Evolutionary conservation across 2,797 vertebrate species (phyloP).

Genomic region (Oreochromis grahami): DNA sequence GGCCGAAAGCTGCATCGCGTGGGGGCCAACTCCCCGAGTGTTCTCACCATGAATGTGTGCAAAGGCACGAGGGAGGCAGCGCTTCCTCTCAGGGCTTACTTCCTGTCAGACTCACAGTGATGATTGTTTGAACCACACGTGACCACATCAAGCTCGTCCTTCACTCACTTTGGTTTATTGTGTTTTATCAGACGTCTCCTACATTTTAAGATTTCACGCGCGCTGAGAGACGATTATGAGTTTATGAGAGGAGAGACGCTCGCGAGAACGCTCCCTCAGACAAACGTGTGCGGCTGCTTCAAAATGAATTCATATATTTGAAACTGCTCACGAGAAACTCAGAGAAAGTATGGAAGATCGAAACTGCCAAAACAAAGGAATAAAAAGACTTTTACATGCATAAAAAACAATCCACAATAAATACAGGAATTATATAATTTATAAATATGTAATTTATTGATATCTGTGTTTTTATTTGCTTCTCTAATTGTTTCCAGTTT

Average conservation of each 20-base stretch:
- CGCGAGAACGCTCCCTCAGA: background rate
- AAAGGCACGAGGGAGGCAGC: background rate
- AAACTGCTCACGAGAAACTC: background rate
- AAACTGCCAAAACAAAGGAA: accelerated
- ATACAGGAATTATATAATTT: background rate
- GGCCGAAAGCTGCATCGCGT: background rate
- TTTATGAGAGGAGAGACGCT: background rate
- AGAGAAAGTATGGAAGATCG: background rate
- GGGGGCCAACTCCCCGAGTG: constrained; percentile 1
- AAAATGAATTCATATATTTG: background rate
- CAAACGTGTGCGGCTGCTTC: background rate
- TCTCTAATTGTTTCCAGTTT: background rate
- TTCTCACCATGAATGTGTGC: background rate
- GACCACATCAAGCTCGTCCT: background rate
- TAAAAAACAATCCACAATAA: background rate
- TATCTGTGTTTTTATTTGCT: background rate
- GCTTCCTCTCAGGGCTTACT: constrained; percentile 31
- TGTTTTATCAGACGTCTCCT: background rate
- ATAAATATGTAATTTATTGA: background rate
- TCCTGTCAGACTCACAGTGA: constrained; percentile 27
- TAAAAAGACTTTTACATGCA: background rate
- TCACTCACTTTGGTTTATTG: background rate
- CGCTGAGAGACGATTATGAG: background rate
- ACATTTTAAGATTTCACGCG: background rate
- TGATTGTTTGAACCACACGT: background rate